Conservation (phyloP, 2,797 vertebrate genomes). For the Netta rufina region DNA sequence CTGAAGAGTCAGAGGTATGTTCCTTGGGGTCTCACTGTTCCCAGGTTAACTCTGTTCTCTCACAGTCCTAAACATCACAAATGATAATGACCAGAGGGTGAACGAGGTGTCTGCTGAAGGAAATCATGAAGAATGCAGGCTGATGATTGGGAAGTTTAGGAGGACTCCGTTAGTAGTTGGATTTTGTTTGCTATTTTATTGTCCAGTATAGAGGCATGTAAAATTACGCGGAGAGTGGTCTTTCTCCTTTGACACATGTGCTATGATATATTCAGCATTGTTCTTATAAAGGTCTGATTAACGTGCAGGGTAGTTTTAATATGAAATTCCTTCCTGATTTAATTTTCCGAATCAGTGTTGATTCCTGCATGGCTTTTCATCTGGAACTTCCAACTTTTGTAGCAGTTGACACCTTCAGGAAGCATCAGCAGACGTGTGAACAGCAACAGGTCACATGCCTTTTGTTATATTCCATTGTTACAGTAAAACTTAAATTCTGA, state of each 20-base stretch:
- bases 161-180: background rate
- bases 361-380: background rate
- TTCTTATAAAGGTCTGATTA: background rate
- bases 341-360: fast-evolving
- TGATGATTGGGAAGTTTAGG: background rate
- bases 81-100: background rate
- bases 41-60: background rate
- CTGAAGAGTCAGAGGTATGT: background rate
- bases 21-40: background rate
- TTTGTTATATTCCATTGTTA: background rate
- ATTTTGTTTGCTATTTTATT: background rate
- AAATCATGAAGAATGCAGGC: background rate
- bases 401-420: background rate
- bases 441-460: background rate
- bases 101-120: background rate
- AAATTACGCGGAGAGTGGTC: background rate
- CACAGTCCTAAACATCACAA: background rate
- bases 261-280: background rate
- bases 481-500: background rate
- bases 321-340: background rate
- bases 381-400: background rate
- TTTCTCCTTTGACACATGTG: background rate
- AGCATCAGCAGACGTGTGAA: fast-evolving
- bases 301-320: background rate
- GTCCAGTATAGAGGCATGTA: background rate